phyloP scores from a whole-genome alignment of 2,888 invertebrate genomes.

The Dicycla oo region DNA sequence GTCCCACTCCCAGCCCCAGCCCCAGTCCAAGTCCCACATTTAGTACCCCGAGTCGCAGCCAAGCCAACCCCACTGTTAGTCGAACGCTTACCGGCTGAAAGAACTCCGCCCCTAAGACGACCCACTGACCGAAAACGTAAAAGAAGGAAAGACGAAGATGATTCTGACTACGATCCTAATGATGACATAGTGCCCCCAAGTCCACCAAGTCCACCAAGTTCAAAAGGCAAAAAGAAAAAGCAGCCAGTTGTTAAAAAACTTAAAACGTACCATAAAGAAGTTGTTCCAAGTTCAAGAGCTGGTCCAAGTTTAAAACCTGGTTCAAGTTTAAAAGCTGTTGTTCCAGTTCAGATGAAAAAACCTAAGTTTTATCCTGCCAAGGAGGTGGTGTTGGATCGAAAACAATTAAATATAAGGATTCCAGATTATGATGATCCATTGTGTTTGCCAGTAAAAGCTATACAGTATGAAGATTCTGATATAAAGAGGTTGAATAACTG shows the following conservation, averaged over 20 bases:
- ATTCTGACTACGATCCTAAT: conserved; percentile 83
- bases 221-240: conserved; percentile 60
- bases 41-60: conserved; percentile 38
- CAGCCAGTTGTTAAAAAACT: conserved; percentile 49
- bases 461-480: conserved; percentile 72
- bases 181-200: conserved; percentile 69
- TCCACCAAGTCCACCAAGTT: conserved; percentile 65
- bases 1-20: conserved; percentile 9
- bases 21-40: conserved; percentile 20
- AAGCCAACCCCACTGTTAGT: conserved; percentile 68
- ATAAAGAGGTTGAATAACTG: conserved; percentile 77
- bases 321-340: conserved; percentile 4
- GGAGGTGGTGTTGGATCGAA: conserved; percentile 65
- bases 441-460: conserved; percentile 82
- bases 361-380: conserved; percentile 28
- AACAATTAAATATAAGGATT: conserved; percentile 74
- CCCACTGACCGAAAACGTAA: too few species aligned
- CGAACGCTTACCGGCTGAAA: conserved; percentile 68
- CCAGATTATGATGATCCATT: conserved; percentile 86
- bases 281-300: conserved; percentile 42
- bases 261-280: conserved; percentile 57
- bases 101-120: too few species aligned
- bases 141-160: conserved; percentile 75
- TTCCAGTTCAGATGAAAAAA: conserved; percentile 24
- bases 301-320: conserved; percentile 32